These are phyloP conservation scores for Semaprochilodus insignis DNA, from an alignment of 2,797 vertebrate genomes.

Conservation along the genomic window DNA sequence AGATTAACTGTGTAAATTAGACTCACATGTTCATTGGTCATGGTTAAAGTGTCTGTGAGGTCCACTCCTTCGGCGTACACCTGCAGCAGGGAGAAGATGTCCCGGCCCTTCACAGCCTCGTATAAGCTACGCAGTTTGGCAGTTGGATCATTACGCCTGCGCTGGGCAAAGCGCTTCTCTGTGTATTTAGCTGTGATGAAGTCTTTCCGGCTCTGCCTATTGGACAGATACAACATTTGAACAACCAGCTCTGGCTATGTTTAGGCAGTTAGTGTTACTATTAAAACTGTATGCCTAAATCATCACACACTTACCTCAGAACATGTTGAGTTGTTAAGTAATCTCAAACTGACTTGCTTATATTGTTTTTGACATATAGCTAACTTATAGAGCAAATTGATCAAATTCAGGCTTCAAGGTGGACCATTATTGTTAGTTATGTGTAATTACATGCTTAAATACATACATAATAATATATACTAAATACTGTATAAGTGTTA, in stretches of 20 bases:
- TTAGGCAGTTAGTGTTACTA: background rate
- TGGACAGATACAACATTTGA: slow-evolving; percentile 39
- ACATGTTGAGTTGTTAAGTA: too few relatives aligned
- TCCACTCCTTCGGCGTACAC: slow-evolving; percentile 91
- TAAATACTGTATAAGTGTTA: too few relatives aligned
- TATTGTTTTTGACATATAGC: too few relatives aligned
- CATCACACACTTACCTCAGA: too few relatives aligned
- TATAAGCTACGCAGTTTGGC: slow-evolving; percentile 84
- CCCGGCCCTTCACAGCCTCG: slow-evolving; percentile 86
- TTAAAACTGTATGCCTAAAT: too few relatives aligned
- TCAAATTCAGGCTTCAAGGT: too few relatives aligned
- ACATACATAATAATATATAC: too few relatives aligned
- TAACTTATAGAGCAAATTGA: too few relatives aligned
- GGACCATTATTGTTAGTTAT: too few relatives aligned
- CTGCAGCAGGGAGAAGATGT: slow-evolving; percentile 90
- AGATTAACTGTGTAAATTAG: background rate
- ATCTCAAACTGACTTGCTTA: too few relatives aligned
- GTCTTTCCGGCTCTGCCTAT: slow-evolving; percentile 93
- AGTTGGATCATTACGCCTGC: slow-evolving; percentile 73
- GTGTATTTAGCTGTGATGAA: slow-evolving; percentile 97
- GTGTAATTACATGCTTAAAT: too few relatives aligned
- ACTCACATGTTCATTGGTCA: slow-evolving; percentile 90
- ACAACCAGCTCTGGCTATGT: background rate
- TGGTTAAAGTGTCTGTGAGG: slow-evolving; percentile 85
- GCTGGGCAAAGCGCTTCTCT: slow-evolving; percentile 86